phyloP scores from a whole-genome alignment of 2,113 vertebrate genomes.

The Onychostruthus taczanowskii region DNA sequence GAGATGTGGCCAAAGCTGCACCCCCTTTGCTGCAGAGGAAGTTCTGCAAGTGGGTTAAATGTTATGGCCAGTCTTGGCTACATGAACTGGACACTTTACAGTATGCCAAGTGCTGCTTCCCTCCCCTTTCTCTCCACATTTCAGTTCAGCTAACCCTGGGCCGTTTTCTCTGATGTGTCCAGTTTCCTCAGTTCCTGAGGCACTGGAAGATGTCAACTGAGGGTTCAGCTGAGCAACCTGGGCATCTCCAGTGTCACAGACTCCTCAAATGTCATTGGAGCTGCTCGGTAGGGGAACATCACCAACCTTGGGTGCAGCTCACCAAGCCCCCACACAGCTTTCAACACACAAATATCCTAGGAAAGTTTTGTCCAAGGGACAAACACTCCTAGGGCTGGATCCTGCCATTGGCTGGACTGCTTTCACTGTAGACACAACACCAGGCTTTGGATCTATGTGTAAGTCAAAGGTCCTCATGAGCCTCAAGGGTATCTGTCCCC shows the following conservation, averaged over 20 bases:
- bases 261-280: neutral
- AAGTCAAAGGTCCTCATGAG: neutral
- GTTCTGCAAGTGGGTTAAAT: neutral
- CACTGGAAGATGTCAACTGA: neutral
- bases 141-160: neutral
- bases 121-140: neutral
- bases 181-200: neutral
- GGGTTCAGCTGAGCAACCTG: neutral
- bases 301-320: neutral
- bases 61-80: neutral
- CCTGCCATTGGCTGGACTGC: neutral
- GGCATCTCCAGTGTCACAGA: neutral
- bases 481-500: neutral
- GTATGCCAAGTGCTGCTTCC: neutral
- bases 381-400: neutral
- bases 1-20: neutral
- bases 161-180: neutral
- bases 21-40: neutral
- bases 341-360: neutral
- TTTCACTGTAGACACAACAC: neutral
- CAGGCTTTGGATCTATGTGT: neutral
- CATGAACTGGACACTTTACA: neutral
- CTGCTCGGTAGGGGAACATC: neutral
- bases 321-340: accelerated
- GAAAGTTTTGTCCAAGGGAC: neutral